Percentiles rank a stretch among this genome's conserved stretches.
Conservation (phyloP, 2,888 invertebrate genomes). For the Dusona sp. region DNA sequence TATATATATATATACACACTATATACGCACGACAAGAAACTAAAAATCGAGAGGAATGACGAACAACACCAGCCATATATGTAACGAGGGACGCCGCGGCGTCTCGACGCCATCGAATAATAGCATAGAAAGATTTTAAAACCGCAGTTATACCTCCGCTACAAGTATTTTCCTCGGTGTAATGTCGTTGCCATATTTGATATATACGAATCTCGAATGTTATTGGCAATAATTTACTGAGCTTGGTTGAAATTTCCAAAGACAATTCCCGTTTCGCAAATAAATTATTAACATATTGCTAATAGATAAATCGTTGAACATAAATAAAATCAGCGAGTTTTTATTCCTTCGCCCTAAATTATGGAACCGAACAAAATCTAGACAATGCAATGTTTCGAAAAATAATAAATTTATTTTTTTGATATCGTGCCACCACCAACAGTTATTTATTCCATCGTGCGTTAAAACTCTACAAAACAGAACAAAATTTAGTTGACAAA, state of each 20-base stretch:
- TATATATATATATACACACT: background rate
- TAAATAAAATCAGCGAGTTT: no score
- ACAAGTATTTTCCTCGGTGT: background rate
- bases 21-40: background rate
- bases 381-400: no score
- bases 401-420: no score
- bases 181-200: background rate
- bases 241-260: background rate
- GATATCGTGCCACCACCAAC: no score
- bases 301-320: no score
- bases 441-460: no score
- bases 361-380: no score
- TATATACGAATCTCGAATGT: background rate
- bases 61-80: conserved; percentile 1
- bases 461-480: no score
- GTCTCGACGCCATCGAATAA: conserved; percentile 1
- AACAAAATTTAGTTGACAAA: no score
- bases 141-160: background rate
- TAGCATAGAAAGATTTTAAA: conserved; percentile 7
- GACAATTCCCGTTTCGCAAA: background rate
- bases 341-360: no score
- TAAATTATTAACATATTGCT: no score
- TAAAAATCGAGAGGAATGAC: conserved; percentile 29
- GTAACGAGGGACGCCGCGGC: conserved; percentile 14
- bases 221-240: background rate